Evolutionary conservation across 2,113 vertebrate species (phyloP).

Genomic region (Alouatta palliata): DNA sequence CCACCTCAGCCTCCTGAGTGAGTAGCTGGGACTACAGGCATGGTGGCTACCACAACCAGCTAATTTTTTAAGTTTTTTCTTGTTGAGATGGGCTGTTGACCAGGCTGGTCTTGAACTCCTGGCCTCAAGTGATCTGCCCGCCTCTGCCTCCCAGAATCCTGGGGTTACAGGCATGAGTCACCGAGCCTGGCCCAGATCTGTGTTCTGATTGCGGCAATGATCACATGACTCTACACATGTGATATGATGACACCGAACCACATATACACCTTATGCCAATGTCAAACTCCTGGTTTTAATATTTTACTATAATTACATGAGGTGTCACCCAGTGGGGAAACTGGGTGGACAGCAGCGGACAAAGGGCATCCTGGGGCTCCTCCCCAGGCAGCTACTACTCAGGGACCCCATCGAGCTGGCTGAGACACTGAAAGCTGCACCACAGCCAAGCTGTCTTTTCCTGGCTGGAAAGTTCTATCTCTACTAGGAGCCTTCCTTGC

Average conservation of each 20-base stretch:
- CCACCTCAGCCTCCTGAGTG: too few relatives aligned
- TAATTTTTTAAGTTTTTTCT: not conserved
- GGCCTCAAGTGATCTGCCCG: too few relatives aligned
- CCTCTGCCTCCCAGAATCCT: too few relatives aligned
- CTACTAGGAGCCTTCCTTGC: not conserved
- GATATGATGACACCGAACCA: not conserved
- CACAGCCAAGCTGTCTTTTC: not conserved
- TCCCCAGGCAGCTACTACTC: not conserved
- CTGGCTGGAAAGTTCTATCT: not conserved
- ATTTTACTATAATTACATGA: not conserved
- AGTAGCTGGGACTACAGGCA: too few relatives aligned
- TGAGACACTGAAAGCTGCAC: not conserved
- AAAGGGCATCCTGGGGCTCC: not conserved
- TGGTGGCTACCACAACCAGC: too few relatives aligned
- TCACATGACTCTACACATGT: not conserved
- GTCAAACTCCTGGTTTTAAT: not conserved
- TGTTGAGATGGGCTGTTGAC: not conserved
- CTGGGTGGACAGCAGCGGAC: not conserved
- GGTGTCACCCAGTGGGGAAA: not conserved
- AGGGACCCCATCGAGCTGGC: not conserved
- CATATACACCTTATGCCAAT: not conserved
- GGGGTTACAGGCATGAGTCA: too few relatives aligned
- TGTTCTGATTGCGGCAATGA: not conserved
- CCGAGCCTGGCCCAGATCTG: not conserved
- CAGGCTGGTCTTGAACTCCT: too few relatives aligned